phyloP scores from a whole-genome alignment of 2,113 vertebrate genomes.

The Bujurquina vittata region DNA sequence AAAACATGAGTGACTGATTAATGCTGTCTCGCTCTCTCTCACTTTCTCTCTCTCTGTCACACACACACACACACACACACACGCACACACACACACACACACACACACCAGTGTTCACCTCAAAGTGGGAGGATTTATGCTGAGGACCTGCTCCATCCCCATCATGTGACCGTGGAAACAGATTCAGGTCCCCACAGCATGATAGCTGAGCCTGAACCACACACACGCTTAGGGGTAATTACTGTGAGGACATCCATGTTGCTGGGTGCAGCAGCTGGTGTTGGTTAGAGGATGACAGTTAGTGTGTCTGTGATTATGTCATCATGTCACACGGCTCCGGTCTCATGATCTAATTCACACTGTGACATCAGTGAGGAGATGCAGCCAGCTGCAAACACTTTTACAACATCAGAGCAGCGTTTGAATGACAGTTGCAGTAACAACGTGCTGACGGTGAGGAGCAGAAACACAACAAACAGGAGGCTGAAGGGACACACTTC shows the following conservation, averaged over 20 bases:
- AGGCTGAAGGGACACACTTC: not conserved
- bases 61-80: not conserved
- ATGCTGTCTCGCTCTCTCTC: not conserved
- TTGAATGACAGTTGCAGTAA: not conserved
- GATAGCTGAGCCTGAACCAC: not conserved
- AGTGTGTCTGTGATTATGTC: slow-evolving; percentile 16
- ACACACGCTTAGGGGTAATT: slow-evolving; percentile 1
- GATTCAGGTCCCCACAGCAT: slow-evolving; percentile 7
- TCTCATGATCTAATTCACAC: not conserved
- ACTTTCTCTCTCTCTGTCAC: too few species aligned
- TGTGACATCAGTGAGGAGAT: not conserved
- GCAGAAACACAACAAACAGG: not conserved
- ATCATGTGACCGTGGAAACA: slow-evolving; percentile 8
- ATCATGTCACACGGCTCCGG: not conserved
- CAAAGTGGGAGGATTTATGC: not conserved
- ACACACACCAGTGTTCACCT: not conserved
- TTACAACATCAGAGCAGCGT: not conserved
- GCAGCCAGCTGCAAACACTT: not conserved
- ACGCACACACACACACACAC: not conserved
- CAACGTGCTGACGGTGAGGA: not conserved
- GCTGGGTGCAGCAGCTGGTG: slow-evolving; percentile 39
- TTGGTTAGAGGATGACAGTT: slow-evolving; percentile 28
- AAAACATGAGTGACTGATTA: not conserved
- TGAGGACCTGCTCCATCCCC: not conserved
- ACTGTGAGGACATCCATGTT: not conserved